A percentile compares a stretch with the other conserved stretches of the same genome.
These are phyloP conservation scores for Dendropsophus ebraccatus DNA, from an alignment of 2,113 vertebrate genomes.

Conservation along the genomic window DNA sequence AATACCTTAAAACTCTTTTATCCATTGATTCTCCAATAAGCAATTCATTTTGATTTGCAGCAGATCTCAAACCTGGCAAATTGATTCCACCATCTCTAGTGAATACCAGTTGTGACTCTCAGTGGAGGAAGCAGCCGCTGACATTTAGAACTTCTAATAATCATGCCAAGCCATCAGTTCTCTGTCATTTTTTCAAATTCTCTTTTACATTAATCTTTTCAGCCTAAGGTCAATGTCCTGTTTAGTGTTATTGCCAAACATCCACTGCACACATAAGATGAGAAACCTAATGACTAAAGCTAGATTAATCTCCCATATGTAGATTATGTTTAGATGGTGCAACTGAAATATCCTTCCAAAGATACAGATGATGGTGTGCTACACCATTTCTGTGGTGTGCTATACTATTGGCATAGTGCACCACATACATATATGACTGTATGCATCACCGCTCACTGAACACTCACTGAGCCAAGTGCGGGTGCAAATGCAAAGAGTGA, in stretches of 20 bases:
- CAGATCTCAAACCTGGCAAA: not conserved
- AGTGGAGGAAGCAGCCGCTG: not conserved
- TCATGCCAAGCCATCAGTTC: not conserved
- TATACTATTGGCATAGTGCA: too few species aligned
- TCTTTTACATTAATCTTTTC: not conserved
- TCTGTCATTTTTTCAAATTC: not conserved
- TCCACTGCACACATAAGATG: too few species aligned
- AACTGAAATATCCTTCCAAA: too few species aligned
- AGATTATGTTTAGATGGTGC: not conserved
- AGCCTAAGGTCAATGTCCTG: not conserved
- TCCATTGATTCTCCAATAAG: not conserved
- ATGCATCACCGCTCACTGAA: too few species aligned
- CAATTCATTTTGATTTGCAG: constrained; percentile 4
- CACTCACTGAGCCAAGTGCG: too few species aligned
- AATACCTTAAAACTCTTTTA: not conserved
- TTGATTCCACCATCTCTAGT: not conserved
- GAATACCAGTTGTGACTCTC: not conserved
- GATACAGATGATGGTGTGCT: too few species aligned
- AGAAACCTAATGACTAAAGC: too few species aligned
- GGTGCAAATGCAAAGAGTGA: too few species aligned
- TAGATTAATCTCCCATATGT: too few species aligned
- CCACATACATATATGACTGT: too few species aligned
- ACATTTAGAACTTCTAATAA: not conserved
- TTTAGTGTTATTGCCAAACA: not conserved
- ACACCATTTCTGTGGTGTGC: too few species aligned